phyloP scores from a whole-genome alignment of 2,797 vertebrate species.

The Onychomys arenicola region DNA sequence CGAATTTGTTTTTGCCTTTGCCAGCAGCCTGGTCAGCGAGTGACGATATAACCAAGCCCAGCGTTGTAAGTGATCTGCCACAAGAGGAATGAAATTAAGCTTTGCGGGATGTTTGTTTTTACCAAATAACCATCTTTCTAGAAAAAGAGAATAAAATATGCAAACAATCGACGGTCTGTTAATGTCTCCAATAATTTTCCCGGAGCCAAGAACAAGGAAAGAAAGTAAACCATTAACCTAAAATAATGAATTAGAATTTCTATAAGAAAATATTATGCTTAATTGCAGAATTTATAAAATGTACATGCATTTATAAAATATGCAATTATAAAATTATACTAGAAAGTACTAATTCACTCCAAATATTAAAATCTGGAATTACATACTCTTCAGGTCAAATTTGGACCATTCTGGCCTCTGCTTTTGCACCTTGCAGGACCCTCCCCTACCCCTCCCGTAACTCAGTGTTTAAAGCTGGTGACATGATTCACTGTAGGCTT shows the following conservation, averaged over 20 bases:
- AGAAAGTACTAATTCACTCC: constrained; percentile 40
- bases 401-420: not conserved
- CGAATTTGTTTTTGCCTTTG: constrained; percentile 97
- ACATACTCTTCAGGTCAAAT: not conserved
- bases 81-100: constrained; percentile 52
- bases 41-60: constrained; percentile 98
- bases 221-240: constrained; percentile 5
- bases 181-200: constrained; percentile 12
- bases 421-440: not conserved
- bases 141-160: constrained; percentile 16
- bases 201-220: constrained; percentile 28
- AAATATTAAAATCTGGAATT: not conserved
- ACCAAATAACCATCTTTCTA: constrained; percentile 36
- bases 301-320: not conserved
- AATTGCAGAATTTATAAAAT: constrained; percentile 1
- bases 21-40: constrained; percentile 97
- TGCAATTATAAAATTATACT: not conserved
- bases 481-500: not conserved
- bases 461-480: not conserved
- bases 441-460: too few relatives aligned
- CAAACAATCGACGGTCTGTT: not conserved
- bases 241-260: constrained; percentile 44
- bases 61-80: constrained; percentile 95
- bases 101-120: constrained; percentile 5
- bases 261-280: not conserved